phyloP scores from a whole-genome alignment of 2,113 vertebrate species.

The Myodes glareolus region DNA sequence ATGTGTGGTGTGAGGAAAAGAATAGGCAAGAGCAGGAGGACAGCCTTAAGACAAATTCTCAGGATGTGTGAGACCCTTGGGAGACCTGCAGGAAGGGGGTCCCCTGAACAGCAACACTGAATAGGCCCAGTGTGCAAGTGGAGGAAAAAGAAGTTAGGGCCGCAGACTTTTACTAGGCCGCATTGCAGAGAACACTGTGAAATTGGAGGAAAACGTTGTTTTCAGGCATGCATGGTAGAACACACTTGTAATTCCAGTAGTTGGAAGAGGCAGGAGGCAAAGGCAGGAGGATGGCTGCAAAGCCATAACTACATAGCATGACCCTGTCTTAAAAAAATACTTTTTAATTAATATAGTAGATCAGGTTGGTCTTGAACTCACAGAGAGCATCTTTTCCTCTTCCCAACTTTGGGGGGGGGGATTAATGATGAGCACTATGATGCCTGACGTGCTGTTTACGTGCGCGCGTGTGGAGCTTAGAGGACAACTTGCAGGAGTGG shows the following conservation, averaged over 20 bases:
- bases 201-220: neutral
- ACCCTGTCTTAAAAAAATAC: neutral
- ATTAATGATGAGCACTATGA: neutral
- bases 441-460: no score
- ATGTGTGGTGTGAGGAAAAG: no score
- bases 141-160: neutral
- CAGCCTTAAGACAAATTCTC: neutral
- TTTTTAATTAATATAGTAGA: neutral
- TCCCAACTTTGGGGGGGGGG: neutral
- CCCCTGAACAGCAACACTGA: neutral
- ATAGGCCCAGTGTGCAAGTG: neutral
- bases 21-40: neutral
- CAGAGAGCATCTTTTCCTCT: neutral
- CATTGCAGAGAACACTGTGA: neutral
- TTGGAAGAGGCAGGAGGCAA: neutral
- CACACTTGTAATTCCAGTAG: neutral
- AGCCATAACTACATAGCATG: neutral
- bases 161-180: neutral
- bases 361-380: neutral
- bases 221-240: neutral
- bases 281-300: neutral
- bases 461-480: no score
- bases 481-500: no score
- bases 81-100: neutral
- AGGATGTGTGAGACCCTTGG: neutral